A percentile compares a stretch with the other conserved stretches of the same genome.
These are phyloP conservation scores for Neosilurus hyrtlii DNA, from an alignment of 2,797 vertebrate species.

Conservation along the genomic window DNA sequence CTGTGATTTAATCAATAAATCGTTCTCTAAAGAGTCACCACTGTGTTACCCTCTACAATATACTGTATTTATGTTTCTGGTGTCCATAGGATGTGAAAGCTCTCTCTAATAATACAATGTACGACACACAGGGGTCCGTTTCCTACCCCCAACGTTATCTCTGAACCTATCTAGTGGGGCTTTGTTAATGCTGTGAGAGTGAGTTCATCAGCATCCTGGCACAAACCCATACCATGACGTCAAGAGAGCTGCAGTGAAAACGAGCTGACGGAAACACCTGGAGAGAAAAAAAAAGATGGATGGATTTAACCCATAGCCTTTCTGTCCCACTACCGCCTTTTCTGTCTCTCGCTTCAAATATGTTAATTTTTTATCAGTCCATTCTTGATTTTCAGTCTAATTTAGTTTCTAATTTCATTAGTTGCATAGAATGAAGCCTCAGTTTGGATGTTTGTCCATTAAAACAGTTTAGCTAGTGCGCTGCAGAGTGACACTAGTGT, in stretches of 20 bases:
- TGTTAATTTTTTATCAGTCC: conserved; percentile 38
- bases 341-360: conserved; percentile 19
- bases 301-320: conserved; percentile 41
- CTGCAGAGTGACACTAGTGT: too few species aligned
- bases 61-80: background rate
- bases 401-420: background rate
- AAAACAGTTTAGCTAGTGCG: background rate
- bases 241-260: conserved; percentile 53
- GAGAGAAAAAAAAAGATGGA: conserved; percentile 56
- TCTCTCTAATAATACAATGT: background rate
- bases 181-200: conserved; percentile 25
- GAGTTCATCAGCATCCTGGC: conserved; percentile 42
- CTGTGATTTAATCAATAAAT: background rate
- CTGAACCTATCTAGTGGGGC: background rate
- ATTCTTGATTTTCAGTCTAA: conserved; percentile 19
- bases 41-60: background rate
- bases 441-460: background rate
- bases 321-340: conserved; percentile 32
- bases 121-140: conserved; percentile 4
- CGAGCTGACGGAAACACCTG: conserved; percentile 72
- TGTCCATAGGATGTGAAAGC: conserved; percentile 11
- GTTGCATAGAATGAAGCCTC: background rate
- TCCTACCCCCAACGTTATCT: conserved; percentile 23
- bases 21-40: background rate
- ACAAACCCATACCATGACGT: conserved; percentile 53